Conservation (phyloP, 2,113 vertebrate species). For the Tachysurus vachellii region DNA sequence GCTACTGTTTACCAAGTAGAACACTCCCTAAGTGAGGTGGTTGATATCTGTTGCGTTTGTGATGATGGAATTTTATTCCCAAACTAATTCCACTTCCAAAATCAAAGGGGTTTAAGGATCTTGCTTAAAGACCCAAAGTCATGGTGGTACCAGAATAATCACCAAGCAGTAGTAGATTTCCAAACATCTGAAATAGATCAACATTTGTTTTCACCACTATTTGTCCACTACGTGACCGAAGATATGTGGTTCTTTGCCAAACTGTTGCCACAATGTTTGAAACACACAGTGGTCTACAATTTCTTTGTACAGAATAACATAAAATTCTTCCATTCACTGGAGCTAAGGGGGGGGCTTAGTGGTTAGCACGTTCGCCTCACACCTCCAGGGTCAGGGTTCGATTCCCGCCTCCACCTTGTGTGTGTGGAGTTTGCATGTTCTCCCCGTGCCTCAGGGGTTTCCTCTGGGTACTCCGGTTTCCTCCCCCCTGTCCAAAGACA, state of each 20-base stretch:
- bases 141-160: not conserved
- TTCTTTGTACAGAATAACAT: not conserved
- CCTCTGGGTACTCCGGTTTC: too few relatives aligned
- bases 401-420: too few relatives aligned
- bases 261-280: not conserved
- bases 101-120: not conserved
- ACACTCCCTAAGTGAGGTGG: not conserved
- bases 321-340: not conserved
- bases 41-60: not conserved
- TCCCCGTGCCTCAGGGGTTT: too few relatives aligned
- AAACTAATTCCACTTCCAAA: not conserved
- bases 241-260: not conserved
- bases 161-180: not conserved
- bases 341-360: not conserved
- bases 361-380: too few relatives aligned
- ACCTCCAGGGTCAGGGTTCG: too few relatives aligned
- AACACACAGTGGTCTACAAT: not conserved
- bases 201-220: not conserved
- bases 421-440: too few relatives aligned
- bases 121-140: not conserved
- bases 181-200: not conserved
- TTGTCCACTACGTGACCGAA: not conserved
- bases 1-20: not conserved
- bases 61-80: too few relatives aligned
- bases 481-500: too few relatives aligned